Evolutionary conservation across 1,140 invertebrate genomes (phyloP).

Genomic region (Drosophila sechellia): DNA sequence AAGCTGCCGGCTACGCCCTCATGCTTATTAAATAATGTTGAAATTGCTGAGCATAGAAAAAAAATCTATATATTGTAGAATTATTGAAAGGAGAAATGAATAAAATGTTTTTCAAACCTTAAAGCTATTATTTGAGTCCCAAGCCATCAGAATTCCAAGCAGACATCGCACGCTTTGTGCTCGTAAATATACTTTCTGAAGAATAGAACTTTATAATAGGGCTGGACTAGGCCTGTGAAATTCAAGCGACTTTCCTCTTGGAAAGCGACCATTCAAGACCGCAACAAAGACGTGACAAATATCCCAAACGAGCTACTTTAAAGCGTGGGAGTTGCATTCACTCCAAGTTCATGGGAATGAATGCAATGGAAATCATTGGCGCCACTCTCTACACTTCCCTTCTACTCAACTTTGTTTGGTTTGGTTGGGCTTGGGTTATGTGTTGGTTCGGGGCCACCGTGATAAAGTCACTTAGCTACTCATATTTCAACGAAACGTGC

Average conservation of each 20-base stretch:
- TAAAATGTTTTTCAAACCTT: too few species aligned
- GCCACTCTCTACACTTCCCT: slow-evolving; percentile 38
- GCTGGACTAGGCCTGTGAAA: slow-evolving; percentile 18
- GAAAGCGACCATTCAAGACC: slow-evolving; percentile 13
- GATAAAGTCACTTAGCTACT: slow-evolving; percentile 66
- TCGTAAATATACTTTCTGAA: slow-evolving; percentile 60
- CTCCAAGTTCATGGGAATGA: slow-evolving; percentile 64
- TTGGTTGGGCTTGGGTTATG: neutral
- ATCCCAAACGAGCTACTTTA: slow-evolving; percentile 73
- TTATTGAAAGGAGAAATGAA: neutral
- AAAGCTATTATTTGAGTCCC: neutral
- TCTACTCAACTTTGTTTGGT: slow-evolving; percentile 2
- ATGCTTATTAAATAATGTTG: slow-evolving; percentile 15
- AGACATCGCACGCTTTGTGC: slow-evolving; percentile 56
- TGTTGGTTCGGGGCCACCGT: slow-evolving; percentile 29
- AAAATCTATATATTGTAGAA: neutral
- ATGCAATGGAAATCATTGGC: slow-evolving; percentile 51
- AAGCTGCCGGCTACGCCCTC: slow-evolving; percentile 27
- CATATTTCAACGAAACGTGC: slow-evolving; percentile 76
- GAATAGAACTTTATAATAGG: slow-evolving; percentile 19
- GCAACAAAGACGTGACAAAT: slow-evolving; percentile 79
- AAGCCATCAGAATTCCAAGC: slow-evolving; percentile 56
- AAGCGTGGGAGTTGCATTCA: slow-evolving; percentile 73
- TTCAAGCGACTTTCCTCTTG: slow-evolving; percentile 17
- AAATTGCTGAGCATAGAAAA: slow-evolving; percentile 3